These are phyloP conservation scores for Apodemus agrarius DNA, from an alignment of 2,797 vertebrate species.

Conservation along the genomic window DNA sequence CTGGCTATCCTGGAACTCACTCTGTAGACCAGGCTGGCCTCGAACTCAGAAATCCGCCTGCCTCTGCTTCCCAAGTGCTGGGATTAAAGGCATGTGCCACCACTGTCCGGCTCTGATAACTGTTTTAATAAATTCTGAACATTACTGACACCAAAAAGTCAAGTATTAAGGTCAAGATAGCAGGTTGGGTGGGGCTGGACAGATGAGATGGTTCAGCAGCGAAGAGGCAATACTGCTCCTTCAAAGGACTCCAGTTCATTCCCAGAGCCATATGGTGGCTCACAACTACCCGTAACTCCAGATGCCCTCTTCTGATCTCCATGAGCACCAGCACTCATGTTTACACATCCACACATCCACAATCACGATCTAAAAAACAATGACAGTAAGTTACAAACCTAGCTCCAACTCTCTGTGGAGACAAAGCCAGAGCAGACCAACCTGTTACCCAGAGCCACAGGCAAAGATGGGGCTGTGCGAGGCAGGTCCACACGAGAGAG, in stretches of 20 bases:
- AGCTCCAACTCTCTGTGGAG: not conserved
- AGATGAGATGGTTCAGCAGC: not conserved
- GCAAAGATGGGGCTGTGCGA: not conserved
- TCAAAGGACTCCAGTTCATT: not conserved
- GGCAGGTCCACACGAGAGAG: not conserved
- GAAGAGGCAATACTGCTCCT: not conserved
- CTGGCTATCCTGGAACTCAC: too few species aligned
- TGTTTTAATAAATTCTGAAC: not conserved
- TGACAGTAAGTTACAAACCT: not conserved
- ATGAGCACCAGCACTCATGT: not conserved
- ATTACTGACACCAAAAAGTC: not conserved
- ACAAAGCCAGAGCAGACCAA: conserved; percentile 8
- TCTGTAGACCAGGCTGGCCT: too few species aligned
- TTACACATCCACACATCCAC: not conserved
- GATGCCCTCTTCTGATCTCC: not conserved
- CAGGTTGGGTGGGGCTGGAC: not conserved
- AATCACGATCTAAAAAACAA: not conserved
- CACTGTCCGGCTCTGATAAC: not conserved
- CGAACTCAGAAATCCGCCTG: too few species aligned
- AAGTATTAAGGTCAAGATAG: conserved; percentile 45
- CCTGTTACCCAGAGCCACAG: not conserved
- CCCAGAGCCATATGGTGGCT: not conserved
- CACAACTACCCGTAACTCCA: not conserved
- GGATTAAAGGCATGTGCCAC: too few species aligned
- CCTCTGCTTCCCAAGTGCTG: too few species aligned